These are phyloP conservation scores for Bungarus multicinctus DNA, from an alignment of 2,113 vertebrate genomes.

Conservation along the genomic window DNA sequence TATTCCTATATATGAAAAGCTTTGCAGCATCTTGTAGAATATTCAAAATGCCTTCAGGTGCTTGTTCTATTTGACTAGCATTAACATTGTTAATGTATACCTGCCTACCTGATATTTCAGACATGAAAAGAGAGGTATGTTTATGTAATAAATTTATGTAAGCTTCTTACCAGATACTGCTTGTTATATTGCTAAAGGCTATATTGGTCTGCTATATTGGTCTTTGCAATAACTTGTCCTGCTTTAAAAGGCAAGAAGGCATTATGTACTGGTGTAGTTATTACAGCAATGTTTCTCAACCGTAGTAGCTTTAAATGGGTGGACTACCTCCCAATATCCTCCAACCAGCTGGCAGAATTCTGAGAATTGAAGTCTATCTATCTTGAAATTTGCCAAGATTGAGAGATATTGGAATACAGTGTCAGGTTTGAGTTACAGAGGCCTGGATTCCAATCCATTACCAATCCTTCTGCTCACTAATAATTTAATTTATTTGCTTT, in stretches of 20 bases:
- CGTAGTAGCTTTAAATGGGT: neutral
- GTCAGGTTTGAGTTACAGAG: neutral
- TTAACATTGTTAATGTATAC: neutral
- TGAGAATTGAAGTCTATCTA: neutral
- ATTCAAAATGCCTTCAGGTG: neutral
- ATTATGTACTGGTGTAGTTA: neutral
- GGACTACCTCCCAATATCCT: neutral
- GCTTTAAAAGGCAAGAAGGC: neutral
- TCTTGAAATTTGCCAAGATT: neutral
- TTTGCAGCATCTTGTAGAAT: neutral
- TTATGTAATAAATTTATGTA: neutral
- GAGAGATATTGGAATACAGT: neutral
- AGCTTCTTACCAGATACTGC: neutral
- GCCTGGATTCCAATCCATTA: neutral
- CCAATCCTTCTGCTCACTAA: neutral
- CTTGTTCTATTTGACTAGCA: neutral
- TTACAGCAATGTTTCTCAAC: neutral
- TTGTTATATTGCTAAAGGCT: neutral
- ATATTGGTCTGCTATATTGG: neutral
- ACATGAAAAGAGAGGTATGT: neutral
- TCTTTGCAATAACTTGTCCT: neutral
- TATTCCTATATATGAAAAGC: neutral
- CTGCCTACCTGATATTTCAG: neutral
- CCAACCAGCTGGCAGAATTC: neutral
- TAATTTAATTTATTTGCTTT: neutral